Conservation (phyloP, 2,797 vertebrate genomes). For the Diceros bicornis region DNA sequence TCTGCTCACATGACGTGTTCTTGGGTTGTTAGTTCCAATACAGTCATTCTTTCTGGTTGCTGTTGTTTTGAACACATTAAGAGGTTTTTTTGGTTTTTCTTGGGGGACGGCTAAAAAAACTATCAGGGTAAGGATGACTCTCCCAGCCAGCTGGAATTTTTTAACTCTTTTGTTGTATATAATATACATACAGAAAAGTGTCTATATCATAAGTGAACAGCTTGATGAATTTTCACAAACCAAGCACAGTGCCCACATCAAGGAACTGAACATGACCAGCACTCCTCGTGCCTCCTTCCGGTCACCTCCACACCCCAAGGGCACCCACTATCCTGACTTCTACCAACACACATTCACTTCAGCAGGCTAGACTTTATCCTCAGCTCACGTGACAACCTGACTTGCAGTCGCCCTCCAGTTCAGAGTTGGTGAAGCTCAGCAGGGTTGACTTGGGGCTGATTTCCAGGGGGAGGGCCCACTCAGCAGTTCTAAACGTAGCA, state of each 20-base stretch:
- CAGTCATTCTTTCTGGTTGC: neutral
- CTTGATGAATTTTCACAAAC: neutral
- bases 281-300: neutral
- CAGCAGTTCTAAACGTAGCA: neutral
- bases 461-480: neutral
- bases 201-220: neutral
- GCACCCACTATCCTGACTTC: neutral
- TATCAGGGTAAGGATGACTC: neutral
- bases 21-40: neutral
- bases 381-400: neutral
- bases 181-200: neutral
- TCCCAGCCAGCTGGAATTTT: neutral
- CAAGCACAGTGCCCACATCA: neutral
- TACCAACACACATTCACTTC: neutral
- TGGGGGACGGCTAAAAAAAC: neutral
- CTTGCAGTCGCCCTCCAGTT: neutral
- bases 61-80: constrained; percentile 4
- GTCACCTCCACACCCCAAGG: neutral
- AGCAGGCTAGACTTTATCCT: neutral
- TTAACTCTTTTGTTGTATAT: neutral
- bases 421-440: neutral
- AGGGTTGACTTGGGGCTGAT: neutral
- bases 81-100: neutral
- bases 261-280: neutral
- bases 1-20: neutral